Evolutionary conservation across 2,797 vertebrate species (phyloP).

Genomic region (Clarias laeviceps): DNA sequence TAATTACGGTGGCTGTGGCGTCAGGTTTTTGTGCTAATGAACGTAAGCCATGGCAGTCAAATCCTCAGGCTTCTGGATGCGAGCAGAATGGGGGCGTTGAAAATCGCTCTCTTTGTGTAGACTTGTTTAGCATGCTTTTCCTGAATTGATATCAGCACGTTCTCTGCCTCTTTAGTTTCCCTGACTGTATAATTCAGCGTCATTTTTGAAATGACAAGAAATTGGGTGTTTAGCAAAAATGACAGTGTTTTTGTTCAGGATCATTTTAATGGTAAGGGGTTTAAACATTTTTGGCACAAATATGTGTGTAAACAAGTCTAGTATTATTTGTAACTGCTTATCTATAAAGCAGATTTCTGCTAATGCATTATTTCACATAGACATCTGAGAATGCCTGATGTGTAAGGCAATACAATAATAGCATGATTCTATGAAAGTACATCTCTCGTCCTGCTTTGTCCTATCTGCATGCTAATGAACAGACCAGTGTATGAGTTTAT

Average conservation of each 20-base stretch:
- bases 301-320: neutral
- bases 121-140: conserved; percentile 19
- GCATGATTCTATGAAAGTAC: conserved; percentile 29
- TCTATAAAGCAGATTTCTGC: neutral
- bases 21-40: conserved; percentile 37
- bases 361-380: neutral
- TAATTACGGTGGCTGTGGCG: conserved; percentile 30
- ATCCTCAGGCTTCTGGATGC: conserved; percentile 23
- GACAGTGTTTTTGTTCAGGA: neutral
- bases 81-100: conserved; percentile 18
- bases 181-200: conserved; percentile 15
- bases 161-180: conserved; percentile 23
- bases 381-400: neutral
- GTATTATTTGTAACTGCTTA: conserved; percentile 15
- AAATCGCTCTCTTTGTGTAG: conserved; percentile 26
- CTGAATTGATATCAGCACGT: conserved; percentile 20
- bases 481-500: conserved; percentile 31
- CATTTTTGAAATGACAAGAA: conserved; percentile 5
- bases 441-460: conserved; percentile 8
- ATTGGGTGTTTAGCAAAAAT: conserved; percentile 7
- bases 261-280: neutral
- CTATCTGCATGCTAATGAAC: conserved; percentile 42
- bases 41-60: conserved; percentile 24
- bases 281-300: neutral
- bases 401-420: conserved; percentile 14